Evolutionary conservation across 2,113 vertebrate genomes (phyloP).

Genomic region (Rhinolophus sinicus): DNA sequence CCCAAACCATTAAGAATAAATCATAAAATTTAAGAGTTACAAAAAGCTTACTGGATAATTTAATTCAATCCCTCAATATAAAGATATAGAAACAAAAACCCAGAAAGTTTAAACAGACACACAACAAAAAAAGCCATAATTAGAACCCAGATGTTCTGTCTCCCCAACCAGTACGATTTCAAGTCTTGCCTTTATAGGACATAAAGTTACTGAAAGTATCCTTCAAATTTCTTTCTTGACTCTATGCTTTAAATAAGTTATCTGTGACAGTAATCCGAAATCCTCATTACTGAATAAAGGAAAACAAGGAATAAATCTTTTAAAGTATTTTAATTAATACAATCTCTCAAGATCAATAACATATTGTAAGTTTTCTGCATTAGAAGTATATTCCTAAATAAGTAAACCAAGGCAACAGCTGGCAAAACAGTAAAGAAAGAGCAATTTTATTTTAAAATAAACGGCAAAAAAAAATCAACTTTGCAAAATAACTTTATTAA

Average conservation of each 20-base stretch:
- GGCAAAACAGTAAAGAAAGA: conserved; percentile 16
- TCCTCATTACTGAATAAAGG: conserved; percentile 32
- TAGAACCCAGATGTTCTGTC: neutral
- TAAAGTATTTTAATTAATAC: conserved; percentile 53
- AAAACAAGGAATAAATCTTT: conserved; percentile 19
- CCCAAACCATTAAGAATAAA: conserved; percentile 15
- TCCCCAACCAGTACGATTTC: neutral
- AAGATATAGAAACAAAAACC: neutral
- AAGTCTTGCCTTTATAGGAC: neutral
- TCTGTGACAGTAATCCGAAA: conserved; percentile 28
- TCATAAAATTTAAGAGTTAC: neutral
- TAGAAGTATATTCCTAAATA: conserved; percentile 31
- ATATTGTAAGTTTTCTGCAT: neutral
- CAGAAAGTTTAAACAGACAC: neutral
- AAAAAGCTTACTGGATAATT: conserved; percentile 2
- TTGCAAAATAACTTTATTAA: conserved; percentile 58
- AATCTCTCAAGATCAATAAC: conserved; percentile 18
- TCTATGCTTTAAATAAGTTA: conserved; percentile 19
- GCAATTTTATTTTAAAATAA: conserved; percentile 68
- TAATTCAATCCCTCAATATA: conserved; percentile 16
- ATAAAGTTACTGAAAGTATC: neutral
- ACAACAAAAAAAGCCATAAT: neutral
- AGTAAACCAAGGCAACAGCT: conserved; percentile 27
- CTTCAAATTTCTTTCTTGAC: conserved; percentile 41
- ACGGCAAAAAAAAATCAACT: conserved; percentile 19